Evolutionary conservation across 2,113 vertebrate genomes (phyloP), one percentile per base, ranked within the genome.

Genomic region (Lethenteron reissneri): DNA sequence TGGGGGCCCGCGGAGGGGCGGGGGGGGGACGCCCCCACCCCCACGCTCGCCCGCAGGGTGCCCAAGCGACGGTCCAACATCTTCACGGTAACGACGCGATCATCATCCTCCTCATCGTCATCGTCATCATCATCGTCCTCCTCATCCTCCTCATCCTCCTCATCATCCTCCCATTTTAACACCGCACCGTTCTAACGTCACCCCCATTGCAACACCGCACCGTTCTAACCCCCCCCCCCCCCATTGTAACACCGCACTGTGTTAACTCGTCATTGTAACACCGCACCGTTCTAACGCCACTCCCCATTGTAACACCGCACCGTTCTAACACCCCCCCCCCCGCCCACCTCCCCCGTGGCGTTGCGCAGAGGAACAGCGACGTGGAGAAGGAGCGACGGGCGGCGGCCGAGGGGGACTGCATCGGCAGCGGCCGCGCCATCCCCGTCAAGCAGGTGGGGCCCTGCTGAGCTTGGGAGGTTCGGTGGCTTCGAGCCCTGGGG

Each of bases 11-110:
- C 4, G 41, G 41, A 41, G 41, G 41, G 41, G 41, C 41, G 41
- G 41, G 41, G 41, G n/a, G 41, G 41, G 41, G 82, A 81, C 69
- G 78, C 84, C 19, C 79, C 80, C 69, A 86, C 80, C 12, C 81
- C 87, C 1, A 83, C 87, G 19, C 83, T 87, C 9, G 80, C 87
- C 74, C 86, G 85, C 78, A 81, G 78, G 12, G 84, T 84, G 71
- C 86, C 89, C 75, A 86, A 89, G 71, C 83, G 92, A n/a, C 83
- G 91, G 58, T 88, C 92, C 72, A 96, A 90, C 74, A 85, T 97
- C 72, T 97, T 97, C 70, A 83, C 89, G 71, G 92, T 97, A 82
- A 82, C 83, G 82, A 3, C 56, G 56, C 2, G 11, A 57, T 71
- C 25, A 56, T 10, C n/a, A 21, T 62, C 72, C 10, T 21, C 19